Evolutionary conservation across 2,888 invertebrate species (phyloP).

Genomic region (Mechanitis messenoides): DNA sequence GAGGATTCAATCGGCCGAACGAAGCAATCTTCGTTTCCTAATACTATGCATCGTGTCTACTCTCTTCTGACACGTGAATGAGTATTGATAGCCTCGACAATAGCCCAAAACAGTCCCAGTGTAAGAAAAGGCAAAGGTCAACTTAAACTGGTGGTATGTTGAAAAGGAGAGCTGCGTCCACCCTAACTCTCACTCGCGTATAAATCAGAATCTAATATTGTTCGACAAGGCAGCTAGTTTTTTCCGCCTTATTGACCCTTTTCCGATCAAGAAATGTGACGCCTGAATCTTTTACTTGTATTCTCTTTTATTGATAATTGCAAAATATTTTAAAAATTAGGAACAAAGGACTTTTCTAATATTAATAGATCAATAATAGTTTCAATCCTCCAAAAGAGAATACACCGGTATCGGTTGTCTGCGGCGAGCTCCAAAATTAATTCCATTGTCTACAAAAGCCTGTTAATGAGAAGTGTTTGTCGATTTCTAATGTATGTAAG

Average conservation of each 20-base stretch:
- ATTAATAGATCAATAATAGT: conserved; percentile 24
- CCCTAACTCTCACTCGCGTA: conserved; percentile 57
- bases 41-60: conserved; percentile 60
- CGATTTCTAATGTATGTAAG: conserved; percentile 28
- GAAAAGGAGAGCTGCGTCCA: conserved; percentile 53
- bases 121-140: conserved; percentile 42
- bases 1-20: conserved; percentile 71
- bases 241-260: conserved; percentile 66
- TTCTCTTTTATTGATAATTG: neutral
- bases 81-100: conserved; percentile 38
- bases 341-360: conserved; percentile 5
- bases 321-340: neutral
- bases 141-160: conserved; percentile 40
- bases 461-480: conserved; percentile 46
- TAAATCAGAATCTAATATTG: conserved; percentile 72
- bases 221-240: conserved; percentile 64
- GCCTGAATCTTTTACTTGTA: conserved; percentile 23
- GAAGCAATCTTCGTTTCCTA: conserved; percentile 72
- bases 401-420: conserved; percentile 57
- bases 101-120: conserved; percentile 22
- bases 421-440: conserved; percentile 60
- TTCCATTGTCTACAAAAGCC: conserved; percentile 53
- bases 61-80: conserved; percentile 45
- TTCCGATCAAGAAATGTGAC: conserved; percentile 35
- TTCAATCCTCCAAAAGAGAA: conserved; percentile 32